Percentiles rank a stretch among this genome's conserved stretches.
Evolutionary conservation across 2,113 vertebrate genomes (phyloP).

Genomic region (Puma concolor): DNA sequence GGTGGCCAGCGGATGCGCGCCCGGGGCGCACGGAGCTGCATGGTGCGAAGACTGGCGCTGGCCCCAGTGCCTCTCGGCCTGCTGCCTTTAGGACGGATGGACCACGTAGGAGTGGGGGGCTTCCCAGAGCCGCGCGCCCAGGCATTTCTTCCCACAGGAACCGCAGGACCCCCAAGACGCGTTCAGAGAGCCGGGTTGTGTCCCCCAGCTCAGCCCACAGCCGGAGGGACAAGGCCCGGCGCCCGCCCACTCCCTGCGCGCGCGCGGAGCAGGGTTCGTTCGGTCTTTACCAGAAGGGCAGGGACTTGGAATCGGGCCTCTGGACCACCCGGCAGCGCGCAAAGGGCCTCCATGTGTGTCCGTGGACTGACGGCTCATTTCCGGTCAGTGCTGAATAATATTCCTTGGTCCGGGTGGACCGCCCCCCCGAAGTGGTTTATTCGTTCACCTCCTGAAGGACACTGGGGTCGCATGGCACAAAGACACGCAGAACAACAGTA

Average conservation of each 20-base stretch:
- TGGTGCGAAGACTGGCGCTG: rapidly evolving
- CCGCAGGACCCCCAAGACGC: too few species aligned
- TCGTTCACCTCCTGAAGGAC: too few species aligned
- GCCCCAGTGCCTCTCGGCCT: background rate
- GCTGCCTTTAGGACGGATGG: rapidly evolving
- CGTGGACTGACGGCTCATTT: rapidly evolving
- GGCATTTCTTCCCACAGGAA: rapidly evolving
- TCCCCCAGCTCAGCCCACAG: too few species aligned
- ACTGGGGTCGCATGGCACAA: too few species aligned
- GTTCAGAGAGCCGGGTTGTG: background rate
- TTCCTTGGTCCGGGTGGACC: background rate
- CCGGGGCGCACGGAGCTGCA: background rate
- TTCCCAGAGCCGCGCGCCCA: rapidly evolving
- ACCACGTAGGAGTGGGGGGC: rapidly evolving
- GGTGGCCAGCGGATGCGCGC: rapidly evolving
- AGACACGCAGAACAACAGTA: background rate
- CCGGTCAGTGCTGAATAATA: background rate
- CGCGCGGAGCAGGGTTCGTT: too few species aligned
- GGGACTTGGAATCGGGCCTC: too few species aligned
- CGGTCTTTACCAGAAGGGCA: too few species aligned
- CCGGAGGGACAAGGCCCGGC: background rate
- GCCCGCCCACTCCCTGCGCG: too few species aligned
- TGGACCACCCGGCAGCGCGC: too few species aligned
- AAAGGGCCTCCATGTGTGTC: too few species aligned
- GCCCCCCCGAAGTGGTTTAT: too few species aligned